Evolutionary conservation across 2,797 vertebrate genomes (phyloP).

Genomic region (Somateria mollissima): DNA sequence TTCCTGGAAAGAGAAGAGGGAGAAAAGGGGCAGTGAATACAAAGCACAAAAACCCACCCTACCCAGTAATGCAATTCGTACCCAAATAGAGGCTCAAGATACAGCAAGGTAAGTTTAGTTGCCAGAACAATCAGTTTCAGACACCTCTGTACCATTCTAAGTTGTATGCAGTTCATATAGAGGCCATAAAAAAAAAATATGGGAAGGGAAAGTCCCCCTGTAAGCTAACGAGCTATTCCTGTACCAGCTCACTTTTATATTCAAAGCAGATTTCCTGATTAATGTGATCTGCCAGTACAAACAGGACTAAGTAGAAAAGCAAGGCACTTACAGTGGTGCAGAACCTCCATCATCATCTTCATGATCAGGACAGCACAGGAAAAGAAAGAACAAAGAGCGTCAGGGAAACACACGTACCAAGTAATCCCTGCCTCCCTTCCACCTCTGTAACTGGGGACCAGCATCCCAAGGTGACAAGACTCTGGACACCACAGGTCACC

Average conservation of each 20-base stretch:
- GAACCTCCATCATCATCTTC: constrained; percentile 94
- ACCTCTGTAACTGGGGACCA: not conserved
- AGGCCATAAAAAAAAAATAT: not conserved
- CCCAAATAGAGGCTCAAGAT: not conserved
- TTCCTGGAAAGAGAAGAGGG: constrained; percentile 81
- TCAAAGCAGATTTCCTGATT: not conserved
- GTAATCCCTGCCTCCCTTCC: not conserved
- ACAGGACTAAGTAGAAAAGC: fast-evolving
- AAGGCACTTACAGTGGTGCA: constrained; percentile 90
- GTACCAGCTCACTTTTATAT: not conserved
- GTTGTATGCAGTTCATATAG: not conserved
- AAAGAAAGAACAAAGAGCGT: not conserved
- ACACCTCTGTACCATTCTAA: not conserved
- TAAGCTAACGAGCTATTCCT: not conserved
- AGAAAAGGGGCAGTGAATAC: not conserved
- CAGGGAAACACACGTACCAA: not conserved
- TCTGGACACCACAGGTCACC: not conserved
- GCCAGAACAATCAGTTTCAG: not conserved
- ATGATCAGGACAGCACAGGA: not conserved
- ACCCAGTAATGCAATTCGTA: fast-evolving
- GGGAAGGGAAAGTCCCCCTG: not conserved
- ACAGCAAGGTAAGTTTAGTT: not conserved
- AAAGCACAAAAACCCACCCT: not conserved
- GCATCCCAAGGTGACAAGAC: not conserved
- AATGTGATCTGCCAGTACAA: not conserved